Percentiles rank a stretch among this genome's conserved stretches.
phyloP scores from a whole-genome alignment of 2,113 vertebrate genomes.

The Glareola pratincola region DNA sequence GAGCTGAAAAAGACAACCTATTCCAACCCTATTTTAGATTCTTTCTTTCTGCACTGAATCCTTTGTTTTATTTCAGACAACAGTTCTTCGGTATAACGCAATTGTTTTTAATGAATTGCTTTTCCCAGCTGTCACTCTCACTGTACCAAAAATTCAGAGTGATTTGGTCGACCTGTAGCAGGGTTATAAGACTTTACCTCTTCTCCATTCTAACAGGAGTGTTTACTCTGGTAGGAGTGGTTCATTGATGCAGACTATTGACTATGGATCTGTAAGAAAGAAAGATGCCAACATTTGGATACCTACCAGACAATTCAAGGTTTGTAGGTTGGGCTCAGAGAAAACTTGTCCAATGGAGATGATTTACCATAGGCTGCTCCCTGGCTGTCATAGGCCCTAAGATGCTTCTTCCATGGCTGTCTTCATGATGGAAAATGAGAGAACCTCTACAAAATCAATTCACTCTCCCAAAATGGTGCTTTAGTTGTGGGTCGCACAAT shows the following conservation, averaged over 20 bases:
- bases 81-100: not conserved
- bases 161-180: not conserved
- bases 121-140: not conserved
- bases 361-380: not conserved
- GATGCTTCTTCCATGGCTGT: not conserved
- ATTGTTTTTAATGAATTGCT: not conserved
- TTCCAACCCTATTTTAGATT: not conserved
- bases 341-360: not conserved
- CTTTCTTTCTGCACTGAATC: not conserved
- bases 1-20: not conserved
- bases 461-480: not conserved
- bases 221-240: not conserved
- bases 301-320: not conserved
- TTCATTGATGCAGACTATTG: not conserved
- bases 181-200: not conserved
- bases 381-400: not conserved
- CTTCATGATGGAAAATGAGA: not conserved
- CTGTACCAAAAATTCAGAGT: not conserved
- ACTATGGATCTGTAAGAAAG: not conserved
- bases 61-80: not conserved
- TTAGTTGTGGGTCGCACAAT: not conserved
- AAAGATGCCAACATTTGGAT: not conserved
- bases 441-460: not conserved
- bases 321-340: not conserved
- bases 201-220: not conserved